Base-by-base conservation (phyloP, 2,797 vertebrate genomes). In the Xyrichtys novacula region DNA sequence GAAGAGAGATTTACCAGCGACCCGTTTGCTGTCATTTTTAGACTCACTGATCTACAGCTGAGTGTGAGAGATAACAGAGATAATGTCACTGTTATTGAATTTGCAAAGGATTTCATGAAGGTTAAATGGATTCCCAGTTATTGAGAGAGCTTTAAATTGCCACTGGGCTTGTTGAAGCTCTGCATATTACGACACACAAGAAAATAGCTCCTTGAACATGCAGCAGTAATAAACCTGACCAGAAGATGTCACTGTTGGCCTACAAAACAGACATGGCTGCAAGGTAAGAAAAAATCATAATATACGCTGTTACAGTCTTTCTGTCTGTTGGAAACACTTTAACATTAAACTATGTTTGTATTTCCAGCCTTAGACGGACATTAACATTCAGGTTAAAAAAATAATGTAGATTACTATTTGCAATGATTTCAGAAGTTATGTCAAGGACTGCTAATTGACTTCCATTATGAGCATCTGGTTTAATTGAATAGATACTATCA, bases 201-300 rank as follows among this genome's bases (percentile, higher is more conserved):
- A 55, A n/a, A n/a, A n/a, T n/a, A n/a, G n/a, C n/a, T 38, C 22
- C 38, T 2, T 19, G 7, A 19, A 11, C 15, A 25, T 11, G 54
- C 36, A 44, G 65, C 36, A 81, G 50, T 22, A 52, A 17, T 29
- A 63, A 3, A 31, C 0, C 2, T 50, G 32, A 64, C 80, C 89
- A 90, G 74, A 70, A 90, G 89, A 81, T 83, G 90, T 75, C 88
- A 19, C 39, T 71, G 44, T 83, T 77, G 50, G 36, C 26, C 52
- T 47, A 62, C 16, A 74, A 63, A 81, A 73, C 16, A 59, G 2
- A 16, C 14, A 20, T 2, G 20, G 17, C 9, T 17, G 16, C 12
- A 19, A 3, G 7, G 19, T 46, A 3, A 25, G 7, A 58, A 53
- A 4, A 17, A 56, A 31, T 14, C 16, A 28, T 8, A 16, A 34